These are phyloP conservation scores for Lerema accius DNA, from an alignment of 1,140 invertebrate genomes.

Conservation along the genomic window DNA sequence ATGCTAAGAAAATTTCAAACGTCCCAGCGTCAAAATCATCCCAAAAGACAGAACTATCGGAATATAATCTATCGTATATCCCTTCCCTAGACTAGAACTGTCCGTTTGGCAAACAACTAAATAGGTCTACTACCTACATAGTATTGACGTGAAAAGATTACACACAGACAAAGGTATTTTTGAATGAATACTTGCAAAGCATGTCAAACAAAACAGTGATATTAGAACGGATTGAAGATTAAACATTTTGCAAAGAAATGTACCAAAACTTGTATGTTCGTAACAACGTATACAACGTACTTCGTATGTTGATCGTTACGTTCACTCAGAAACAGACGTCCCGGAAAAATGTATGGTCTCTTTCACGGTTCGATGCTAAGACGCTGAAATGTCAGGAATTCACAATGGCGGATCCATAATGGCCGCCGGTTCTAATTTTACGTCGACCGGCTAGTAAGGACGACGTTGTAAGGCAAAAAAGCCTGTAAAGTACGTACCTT, in stretches of 20 bases:
- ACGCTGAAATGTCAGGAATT: conserved; percentile 37
- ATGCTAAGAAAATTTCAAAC: background rate
- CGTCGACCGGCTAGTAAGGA: background rate
- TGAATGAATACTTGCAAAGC: no score
- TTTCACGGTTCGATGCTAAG: conserved; percentile 39
- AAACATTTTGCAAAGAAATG: no score
- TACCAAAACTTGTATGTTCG: background rate
- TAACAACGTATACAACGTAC: background rate
- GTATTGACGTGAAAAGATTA: no score
- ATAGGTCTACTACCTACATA: no score
- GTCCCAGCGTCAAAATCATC: no score
- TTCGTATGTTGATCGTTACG: conserved; percentile 23
- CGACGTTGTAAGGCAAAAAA: background rate
- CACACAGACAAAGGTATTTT: no score
- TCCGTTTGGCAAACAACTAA: no score
- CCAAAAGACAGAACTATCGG: no score
- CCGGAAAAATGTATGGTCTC: conserved; percentile 37
- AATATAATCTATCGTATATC: no score
- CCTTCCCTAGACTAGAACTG: no score
- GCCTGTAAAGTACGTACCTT: background rate
- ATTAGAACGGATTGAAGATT: no score
- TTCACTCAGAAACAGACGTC: conserved; percentile 27
- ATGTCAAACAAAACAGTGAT: no score
- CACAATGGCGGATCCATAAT: conserved; percentile 32
- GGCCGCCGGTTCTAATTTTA: conserved; percentile 19